Evolutionary conservation across 2,797 vertebrate genomes (phyloP).

Genomic region (Danio aesculapii): DNA sequence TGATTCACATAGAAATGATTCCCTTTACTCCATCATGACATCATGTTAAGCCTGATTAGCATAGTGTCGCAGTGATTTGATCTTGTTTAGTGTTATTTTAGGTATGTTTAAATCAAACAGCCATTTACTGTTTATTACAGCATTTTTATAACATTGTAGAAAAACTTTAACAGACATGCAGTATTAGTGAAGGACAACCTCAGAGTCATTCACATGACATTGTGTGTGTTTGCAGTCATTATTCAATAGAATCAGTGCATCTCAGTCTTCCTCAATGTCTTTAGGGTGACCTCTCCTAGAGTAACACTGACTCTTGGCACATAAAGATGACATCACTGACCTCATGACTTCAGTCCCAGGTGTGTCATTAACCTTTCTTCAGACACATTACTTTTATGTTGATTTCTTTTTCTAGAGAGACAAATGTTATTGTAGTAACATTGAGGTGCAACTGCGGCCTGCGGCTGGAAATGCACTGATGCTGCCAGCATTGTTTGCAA

Average conservation of each 20-base stretch:
- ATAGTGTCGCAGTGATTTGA: not conserved
- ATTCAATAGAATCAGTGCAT: not conserved
- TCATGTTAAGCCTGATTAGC: not conserved
- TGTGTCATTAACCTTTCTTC: slow-evolving; percentile 32
- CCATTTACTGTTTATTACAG: not conserved
- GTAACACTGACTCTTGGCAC: slow-evolving; percentile 7
- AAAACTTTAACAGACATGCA: not conserved
- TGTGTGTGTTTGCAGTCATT: slow-evolving; percentile 13
- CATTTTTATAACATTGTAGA: not conserved
- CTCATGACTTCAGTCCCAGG: slow-evolving; percentile 15
- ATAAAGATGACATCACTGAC: slow-evolving; percentile 6
- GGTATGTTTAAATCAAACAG: not conserved
- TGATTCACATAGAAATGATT: not conserved
- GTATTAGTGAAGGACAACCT: not conserved
- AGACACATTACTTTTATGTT: not conserved
- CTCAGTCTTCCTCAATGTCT: not conserved
- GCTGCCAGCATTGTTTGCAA: slow-evolving; percentile 25
- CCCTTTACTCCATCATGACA: not conserved
- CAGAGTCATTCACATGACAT: not conserved
- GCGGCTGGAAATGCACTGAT: not conserved
- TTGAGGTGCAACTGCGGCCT: slow-evolving; percentile 20
- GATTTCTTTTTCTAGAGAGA: not conserved
- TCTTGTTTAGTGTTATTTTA: not conserved
- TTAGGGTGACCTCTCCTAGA: slow-evolving; percentile 16
- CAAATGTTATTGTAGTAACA: slow-evolving; percentile 30